These are phyloP conservation scores for Chloropsis hardwickii DNA, from an alignment of 2,113 vertebrate species.

Conservation along the genomic window DNA sequence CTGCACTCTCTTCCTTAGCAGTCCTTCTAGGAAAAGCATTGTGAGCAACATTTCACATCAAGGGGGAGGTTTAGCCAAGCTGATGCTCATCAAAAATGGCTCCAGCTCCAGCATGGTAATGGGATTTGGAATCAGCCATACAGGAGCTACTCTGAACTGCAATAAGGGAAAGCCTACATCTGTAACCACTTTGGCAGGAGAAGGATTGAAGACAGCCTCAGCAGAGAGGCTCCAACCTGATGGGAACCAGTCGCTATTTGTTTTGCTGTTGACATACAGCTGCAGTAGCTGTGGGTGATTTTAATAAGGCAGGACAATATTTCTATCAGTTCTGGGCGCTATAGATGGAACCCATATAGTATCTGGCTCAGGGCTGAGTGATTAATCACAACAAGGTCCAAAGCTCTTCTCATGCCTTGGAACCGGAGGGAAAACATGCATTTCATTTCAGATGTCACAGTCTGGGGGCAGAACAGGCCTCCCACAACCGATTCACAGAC, in stretches of 20 bases:
- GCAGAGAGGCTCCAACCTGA: not conserved
- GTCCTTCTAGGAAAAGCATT: not conserved
- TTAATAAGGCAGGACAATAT: conserved; percentile 50
- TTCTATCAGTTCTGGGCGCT: conserved; percentile 48
- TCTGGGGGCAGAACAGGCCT: not conserved
- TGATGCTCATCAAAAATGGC: not conserved
- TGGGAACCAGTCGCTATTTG: not conserved
- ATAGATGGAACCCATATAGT: conserved; percentile 28
- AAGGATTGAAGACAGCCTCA: conserved; percentile 20
- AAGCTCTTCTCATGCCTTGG: conserved; percentile 26
- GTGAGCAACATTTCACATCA: rapidly evolving
- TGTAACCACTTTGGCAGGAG: conserved; percentile 7
- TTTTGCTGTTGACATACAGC: conserved; percentile 40
- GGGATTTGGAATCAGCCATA: not conserved
- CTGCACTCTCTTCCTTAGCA: not conserved
- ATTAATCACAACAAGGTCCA: conserved; percentile 35
- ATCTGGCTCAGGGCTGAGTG: not conserved
- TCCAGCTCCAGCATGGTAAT: rapidly evolving
- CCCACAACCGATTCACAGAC: not conserved
- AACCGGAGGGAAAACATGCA: not conserved
- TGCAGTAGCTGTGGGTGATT: conserved; percentile 59
- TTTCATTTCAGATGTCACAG: not conserved
- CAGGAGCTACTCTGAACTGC: not conserved
- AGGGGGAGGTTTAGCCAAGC: not conserved
- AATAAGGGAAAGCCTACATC: not conserved